These are phyloP conservation scores for Notamacropus eugenii DNA, from an alignment of 2,797 vertebrate species.

Conservation along the genomic window DNA sequence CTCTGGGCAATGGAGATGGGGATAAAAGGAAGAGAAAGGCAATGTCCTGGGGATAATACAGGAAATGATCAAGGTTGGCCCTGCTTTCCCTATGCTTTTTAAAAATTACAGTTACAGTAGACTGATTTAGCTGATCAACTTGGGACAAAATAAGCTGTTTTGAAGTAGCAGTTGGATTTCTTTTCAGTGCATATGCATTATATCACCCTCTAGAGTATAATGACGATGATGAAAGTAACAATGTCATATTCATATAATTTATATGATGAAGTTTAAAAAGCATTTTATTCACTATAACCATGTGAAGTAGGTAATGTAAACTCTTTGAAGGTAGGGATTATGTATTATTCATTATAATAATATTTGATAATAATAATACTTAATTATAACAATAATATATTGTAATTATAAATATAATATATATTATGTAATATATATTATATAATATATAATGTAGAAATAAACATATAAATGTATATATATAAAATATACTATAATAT, in stretches of 20 bases:
- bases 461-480: not conserved
- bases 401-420: not conserved
- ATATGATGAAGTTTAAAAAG: not conserved
- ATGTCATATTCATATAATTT: not conserved
- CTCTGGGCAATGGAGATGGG: not conserved
- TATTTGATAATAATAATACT: not conserved
- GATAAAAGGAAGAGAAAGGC: not conserved
- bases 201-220: not conserved
- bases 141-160: not conserved
- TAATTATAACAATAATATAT: not conserved
- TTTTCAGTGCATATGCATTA: not conserved
- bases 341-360: not conserved
- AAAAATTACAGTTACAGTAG: not conserved
- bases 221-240: not conserved
- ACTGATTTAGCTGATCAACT: not conserved
- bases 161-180: not conserved
- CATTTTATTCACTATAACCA: not conserved
- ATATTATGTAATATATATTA: not conserved
- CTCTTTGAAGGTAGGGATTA: not conserved
- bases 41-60: not conserved
- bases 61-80: not conserved
- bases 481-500: not conserved
- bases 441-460: not conserved
- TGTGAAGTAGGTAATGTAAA: not conserved
- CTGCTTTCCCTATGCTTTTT: not conserved